Evolutionary conservation across 2,797 vertebrate genomes (phyloP).

Genomic region (Phalloptychus januarius): DNA sequence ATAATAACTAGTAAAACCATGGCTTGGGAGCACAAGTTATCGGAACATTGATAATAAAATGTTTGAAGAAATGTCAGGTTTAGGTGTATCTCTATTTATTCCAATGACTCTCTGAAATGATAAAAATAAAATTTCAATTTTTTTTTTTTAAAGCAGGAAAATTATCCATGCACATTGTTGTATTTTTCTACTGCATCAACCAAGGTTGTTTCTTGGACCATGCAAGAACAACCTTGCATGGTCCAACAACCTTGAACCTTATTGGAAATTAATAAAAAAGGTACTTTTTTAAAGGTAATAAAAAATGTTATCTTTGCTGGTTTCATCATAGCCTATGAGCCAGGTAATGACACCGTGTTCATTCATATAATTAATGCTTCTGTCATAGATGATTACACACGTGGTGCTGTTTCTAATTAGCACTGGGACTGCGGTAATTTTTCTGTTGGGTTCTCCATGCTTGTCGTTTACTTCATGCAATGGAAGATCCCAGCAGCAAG

Average conservation of each 20-base stretch:
- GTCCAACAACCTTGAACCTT: too few relatives aligned
- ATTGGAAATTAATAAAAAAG: too few relatives aligned
- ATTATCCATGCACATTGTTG: not conserved
- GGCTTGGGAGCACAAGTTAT: not conserved
- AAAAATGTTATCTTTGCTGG: not conserved
- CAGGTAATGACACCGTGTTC: not conserved
- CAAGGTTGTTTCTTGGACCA: not conserved
- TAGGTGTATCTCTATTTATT: not conserved
- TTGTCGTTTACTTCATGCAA: not conserved
- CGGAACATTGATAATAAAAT: not conserved
- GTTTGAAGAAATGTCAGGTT: not conserved
- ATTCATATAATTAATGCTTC: not conserved
- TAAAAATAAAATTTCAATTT: not conserved
- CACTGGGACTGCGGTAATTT: not conserved
- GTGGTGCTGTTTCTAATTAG: not conserved
- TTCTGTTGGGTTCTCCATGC: not conserved
- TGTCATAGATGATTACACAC: constrained; percentile 2
- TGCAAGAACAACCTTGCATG: too few relatives aligned
- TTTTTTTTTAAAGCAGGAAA: not conserved
- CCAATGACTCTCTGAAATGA: not conserved
- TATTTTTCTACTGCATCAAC: not conserved
- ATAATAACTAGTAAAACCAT: not conserved
- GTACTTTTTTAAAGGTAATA: not conserved
- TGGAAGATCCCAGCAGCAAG: not conserved
- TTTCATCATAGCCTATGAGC: not conserved